Evolutionary conservation across 2,113 vertebrate species (phyloP), one percentile per base, ranked within the genome.

Genomic region (Epinephelus fuscoguttatus): DNA sequence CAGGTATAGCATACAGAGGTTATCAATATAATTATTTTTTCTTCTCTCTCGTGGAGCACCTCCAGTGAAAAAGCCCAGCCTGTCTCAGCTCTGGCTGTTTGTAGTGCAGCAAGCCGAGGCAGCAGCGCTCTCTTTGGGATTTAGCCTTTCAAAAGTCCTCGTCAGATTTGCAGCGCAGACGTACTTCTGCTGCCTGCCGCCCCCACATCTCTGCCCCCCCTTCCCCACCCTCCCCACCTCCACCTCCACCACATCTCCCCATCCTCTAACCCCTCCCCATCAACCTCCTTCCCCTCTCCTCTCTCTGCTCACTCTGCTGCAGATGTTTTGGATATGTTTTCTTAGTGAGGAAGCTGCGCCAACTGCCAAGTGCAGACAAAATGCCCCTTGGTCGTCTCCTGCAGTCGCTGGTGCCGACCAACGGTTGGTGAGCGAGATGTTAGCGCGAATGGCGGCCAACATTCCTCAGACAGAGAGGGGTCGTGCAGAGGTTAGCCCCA

Each of bases 61-160:
- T 85, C 70, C 66, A 66, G 68, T 80, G 70, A 59, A 75, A 84
- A 56, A 86, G 71, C 82, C 76, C 76, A 70, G 82, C 81, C 81
- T 59, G 84, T 64, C 84, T 88, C 82, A 21, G 82, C 84, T 81
- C 84, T 68, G 84, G 77, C 83, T 93, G 89, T 92, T 90, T 91
- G 90, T 88, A 87, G 89, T 83, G 84, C 84, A 86, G 83, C 75
- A 78, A 78, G 78, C 78, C 81, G 72, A 91, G 85, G 89, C 89
- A 88, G 89, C 89, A 70, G 72, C 61, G 55, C 82, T 90, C 87
- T 91, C 92, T 93, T 92, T 90, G 88, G 94, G 94, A 93, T 93
- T 92, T 84, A 93, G 92, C 92, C 95, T 96, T 96, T 91, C 90
- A 92, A 93, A 95, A 95, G 92, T 94, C 94, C 88, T 94, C 91